Evolutionary conservation across 2,113 vertebrate species (phyloP), one percentile per base, ranked within the genome.

Genomic region (Edolisoma coerulescens): DNA sequence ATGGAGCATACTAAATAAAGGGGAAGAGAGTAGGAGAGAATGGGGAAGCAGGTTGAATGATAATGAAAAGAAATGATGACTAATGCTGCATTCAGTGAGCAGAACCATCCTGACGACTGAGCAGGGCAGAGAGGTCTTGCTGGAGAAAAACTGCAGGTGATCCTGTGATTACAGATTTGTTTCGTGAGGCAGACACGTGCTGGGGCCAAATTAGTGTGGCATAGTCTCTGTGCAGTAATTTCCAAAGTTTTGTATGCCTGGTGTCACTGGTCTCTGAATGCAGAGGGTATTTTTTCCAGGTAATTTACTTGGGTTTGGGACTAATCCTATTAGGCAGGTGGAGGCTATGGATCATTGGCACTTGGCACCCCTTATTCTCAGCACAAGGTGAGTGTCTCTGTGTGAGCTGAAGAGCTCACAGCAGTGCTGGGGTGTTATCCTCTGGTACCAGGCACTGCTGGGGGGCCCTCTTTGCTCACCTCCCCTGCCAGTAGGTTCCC

Each of bases 41-140:
- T 2, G 2, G 70, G 33, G 35, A 94, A 93, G 35, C 91, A 91
- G 59, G 54, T 8, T 91, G 95, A 91, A 94, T 91, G 75, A 84
- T 79, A 95, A 95, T 91, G 78, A 90, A 93, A 93, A 96, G 70
- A 93, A 95, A 67, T 70, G 1, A 77, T 93, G 83, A 92, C 41
- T 93, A 81, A 93, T 92, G 67, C 54, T 91, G 90, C 75, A 77
- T 80, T 91, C 65, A 85, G 63, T 52, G 68, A 94, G 84, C 91
- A 91, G 63, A 93, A 89, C 70, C 39, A 26, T 94, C 78, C 84
- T 50, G 77, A 91, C 89, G 84, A 95, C 89, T 79, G 75, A 96
- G 67, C 81, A 91, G 87, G 87, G 91, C 89, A 94, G 78, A 94
- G 78, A 94, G 84, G 81, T 96, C 87, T 89, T 65, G 23, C 39